Evolutionary conservation across 2,797 vertebrate species (phyloP).

Genomic region (Gallinago stenura): DNA sequence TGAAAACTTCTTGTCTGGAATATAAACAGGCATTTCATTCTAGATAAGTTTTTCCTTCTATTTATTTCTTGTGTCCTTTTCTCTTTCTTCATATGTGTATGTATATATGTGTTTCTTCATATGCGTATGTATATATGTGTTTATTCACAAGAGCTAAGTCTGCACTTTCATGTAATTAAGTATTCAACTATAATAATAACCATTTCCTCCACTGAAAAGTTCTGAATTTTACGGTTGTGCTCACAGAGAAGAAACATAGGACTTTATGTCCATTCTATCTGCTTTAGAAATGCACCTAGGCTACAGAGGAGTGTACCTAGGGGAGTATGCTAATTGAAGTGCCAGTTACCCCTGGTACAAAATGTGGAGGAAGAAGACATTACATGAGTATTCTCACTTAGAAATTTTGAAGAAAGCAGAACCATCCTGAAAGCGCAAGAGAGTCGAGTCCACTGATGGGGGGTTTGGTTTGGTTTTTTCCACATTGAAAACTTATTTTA

Average conservation of each 20-base stretch:
- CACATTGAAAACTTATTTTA: background rate
- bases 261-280: background rate
- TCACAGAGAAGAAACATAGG: background rate
- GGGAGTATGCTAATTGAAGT: background rate
- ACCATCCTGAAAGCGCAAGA: background rate
- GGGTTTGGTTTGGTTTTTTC: background rate
- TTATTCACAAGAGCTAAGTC: background rate
- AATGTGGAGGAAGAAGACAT: background rate
- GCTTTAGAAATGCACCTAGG: background rate
- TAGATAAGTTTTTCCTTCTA: background rate
- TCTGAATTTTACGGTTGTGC: background rate
- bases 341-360: background rate
- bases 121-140: background rate
- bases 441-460: background rate
- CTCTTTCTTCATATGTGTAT: background rate
- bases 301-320: background rate
- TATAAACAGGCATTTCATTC: background rate
- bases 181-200: background rate
- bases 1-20: background rate
- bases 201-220: background rate
- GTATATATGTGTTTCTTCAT: background rate
- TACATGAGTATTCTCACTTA: background rate
- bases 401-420: background rate
- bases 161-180: background rate
- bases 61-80: background rate